Evolutionary conservation across 2,113 vertebrate genomes (phyloP), one percentile per base, ranked within the genome.

Genomic region (Heterotilapia buettikoferi): DNA sequence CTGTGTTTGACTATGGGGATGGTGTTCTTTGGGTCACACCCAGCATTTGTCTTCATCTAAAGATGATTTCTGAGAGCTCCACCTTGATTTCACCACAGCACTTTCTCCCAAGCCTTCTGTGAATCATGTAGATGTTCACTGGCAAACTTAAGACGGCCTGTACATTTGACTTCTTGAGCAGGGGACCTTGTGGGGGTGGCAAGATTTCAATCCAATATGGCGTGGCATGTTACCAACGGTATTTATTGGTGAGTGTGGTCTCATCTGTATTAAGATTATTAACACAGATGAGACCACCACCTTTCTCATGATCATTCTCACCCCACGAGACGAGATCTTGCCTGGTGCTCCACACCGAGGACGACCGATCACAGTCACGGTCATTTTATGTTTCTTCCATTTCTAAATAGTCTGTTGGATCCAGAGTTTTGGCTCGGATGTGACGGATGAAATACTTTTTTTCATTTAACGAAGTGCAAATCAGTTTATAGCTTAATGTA

Each of bases 161-260:
- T 24, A 2, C 53, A 54, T 54, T 19, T 12, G 53, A 16, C 19
- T 10, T 53, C 50, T 53, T 53, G 9, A 53, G 19, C 19, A 53
- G 3, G 19, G 19, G 52, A 50, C 50, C 2, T 53, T 2, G 3
- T 3, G 9, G 0, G 9, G n/a, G 53, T 21, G 53, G n/a, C 53
- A 54, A 54, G 53, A 54, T 54, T 12, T 24, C 10, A 54, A 6
- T 54, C n/a, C n/a, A 54, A 6, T 21, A 54, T 54, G 6, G 53
- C 6, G 6, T 54, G n/a, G 9, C 6, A 21, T 21, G 6, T 21
- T 54, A 54, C 3, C 53, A 54, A 4, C 1, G 2, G n/a, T 6
- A 54, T 54, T 24, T 54, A 6, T 12, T 24, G 53, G 53, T 2
- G n/a, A 54, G 3, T 54, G 53, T 54, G n/a, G 53, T 54, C 53